Evolutionary conservation across 2,113 vertebrate genomes (phyloP).

Genomic region (Oncorhynchus masou): DNA sequence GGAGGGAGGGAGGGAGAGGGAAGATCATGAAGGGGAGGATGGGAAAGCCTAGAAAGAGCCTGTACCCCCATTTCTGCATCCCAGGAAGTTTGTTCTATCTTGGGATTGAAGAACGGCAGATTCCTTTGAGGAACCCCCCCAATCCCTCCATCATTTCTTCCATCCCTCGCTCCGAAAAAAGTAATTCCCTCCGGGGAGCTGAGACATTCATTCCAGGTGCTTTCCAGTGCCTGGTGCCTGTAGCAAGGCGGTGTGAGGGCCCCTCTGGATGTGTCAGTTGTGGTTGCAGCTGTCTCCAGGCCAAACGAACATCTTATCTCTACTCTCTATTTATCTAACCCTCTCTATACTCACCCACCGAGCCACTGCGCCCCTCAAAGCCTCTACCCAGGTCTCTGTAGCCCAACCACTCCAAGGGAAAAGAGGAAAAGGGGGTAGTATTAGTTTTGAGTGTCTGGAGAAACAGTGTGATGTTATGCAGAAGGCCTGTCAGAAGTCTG

Average conservation of each 20-base stretch:
- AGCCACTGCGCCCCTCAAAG: not conserved
- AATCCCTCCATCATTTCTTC: no score
- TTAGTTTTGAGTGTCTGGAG: no score
- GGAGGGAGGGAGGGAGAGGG: not conserved
- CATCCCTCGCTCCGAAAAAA: not conserved
- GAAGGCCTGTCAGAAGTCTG: not conserved
- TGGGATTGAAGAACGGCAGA: not conserved
- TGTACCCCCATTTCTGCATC: no score
- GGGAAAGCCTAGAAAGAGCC: no score
- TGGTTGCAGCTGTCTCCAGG: conserved; percentile 72
- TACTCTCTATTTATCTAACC: conserved; percentile 10
- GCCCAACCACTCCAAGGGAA: not conserved
- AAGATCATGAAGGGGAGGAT: no score
- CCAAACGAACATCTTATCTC: conserved; percentile 72
- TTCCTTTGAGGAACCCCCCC: not conserved
- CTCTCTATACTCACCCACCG: not conserved
- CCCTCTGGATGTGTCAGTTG: conserved; percentile 73
- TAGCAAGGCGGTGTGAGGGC: conserved; percentile 27
- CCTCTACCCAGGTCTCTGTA: not conserved
- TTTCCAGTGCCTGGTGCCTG: conserved; percentile 62
- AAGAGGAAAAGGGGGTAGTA: no score
- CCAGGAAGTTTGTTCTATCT: conserved; percentile 39
- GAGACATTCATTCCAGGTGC: conserved; percentile 70
- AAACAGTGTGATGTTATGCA: no score
- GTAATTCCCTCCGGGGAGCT: conserved; percentile 57